These are phyloP conservation scores for Noctilio leporinus DNA, from an alignment of 2,113 vertebrate genomes.

Conservation along the genomic window DNA sequence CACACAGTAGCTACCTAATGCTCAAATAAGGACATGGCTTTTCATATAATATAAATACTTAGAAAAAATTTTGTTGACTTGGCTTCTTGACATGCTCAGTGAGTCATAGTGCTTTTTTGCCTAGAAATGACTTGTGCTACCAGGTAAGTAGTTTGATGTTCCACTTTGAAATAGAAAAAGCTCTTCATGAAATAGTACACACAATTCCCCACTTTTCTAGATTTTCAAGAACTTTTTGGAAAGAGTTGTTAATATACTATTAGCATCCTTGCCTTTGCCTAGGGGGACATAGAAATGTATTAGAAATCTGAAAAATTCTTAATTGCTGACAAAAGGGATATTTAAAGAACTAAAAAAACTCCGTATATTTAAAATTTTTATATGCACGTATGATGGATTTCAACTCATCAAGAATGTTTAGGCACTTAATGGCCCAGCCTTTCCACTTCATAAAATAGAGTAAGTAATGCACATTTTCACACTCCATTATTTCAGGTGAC, in stretches of 20 bases:
- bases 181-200: background rate
- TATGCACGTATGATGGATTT: background rate
- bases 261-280: background rate
- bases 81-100: background rate
- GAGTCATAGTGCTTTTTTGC: background rate
- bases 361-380: background rate
- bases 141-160: background rate
- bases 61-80: background rate
- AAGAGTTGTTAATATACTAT: background rate
- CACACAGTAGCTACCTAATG: background rate
- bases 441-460: conserved; percentile 34
- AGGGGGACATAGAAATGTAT: background rate
- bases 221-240: conserved; percentile 16
- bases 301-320: background rate
- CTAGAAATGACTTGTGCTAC: background rate
- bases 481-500: conserved; percentile 44
- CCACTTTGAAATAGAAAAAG: background rate
- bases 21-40: background rate
- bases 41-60: background rate
- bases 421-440: conserved; percentile 41
- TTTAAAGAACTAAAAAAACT: background rate
- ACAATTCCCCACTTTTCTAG: background rate
- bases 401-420: conserved; percentile 31
- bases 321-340: background rate
- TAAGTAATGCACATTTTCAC: conserved; percentile 35